Evolutionary conservation across 2,797 vertebrate genomes (phyloP), one percentile per base, ranked within the genome.

Genomic region (Danio kyathit): DNA sequence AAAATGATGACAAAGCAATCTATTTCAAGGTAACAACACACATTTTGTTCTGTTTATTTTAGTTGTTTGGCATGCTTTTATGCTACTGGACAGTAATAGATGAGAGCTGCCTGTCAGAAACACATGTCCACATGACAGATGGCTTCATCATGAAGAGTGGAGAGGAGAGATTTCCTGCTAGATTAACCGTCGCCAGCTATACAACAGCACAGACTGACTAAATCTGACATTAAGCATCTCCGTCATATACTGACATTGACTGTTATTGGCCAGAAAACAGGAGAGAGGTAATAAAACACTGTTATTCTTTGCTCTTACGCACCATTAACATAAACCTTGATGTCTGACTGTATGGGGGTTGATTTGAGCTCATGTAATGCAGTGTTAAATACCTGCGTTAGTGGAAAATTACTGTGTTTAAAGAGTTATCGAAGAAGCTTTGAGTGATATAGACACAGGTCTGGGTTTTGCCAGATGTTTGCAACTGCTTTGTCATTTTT

Each of bases 111-210:
- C 66, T 49, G 66, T 51, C 1, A 14, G 7, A 29, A 40, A 67
- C 73, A 79, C 81, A 81, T 81, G 59, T 75, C 74, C 17, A 29
- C 48, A 71, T 90, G 89, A 74, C 90, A 92, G 90, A 91, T 91
- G 91, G 89, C 76, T 74, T 19, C 57, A 41, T 51, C 52, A 14
- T n/a, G 21, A 59, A n/a, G 49, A 67, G 38, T 54, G 77, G 67
- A 75, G 57, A 6, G 10, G 56, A 21, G 74, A 60, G 81, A 87
- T 84, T 67, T 82, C 57, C 78, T 70, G 19, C 16, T 70, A 74
- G 79, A 87, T 87, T 85, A 69, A 74, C 77, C 69, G 67, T 85
- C 61, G 84, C 80, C 86, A 87, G 76, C 87, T 84, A 66, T 73
- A 63, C 48, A 44, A 61, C 65, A 56, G 41, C 80, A 75, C 78